Evolutionary conservation across 2,113 vertebrate species (phyloP).

Genomic region (Elgaria multicarinata): DNA sequence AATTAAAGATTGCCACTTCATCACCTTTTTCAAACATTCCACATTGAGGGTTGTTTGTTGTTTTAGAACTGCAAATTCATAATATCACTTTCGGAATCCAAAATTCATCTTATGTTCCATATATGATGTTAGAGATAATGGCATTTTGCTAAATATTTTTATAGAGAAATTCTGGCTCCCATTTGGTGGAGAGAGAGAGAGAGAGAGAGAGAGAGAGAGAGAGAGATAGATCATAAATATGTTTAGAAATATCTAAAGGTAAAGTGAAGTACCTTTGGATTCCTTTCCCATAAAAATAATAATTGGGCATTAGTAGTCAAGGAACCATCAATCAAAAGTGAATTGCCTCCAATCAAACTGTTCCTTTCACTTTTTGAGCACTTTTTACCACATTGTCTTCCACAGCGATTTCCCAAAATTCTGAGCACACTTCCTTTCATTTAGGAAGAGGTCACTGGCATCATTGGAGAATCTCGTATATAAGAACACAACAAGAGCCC

Average conservation of each 20-base stretch:
- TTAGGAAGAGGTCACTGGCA: not conserved
- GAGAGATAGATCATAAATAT: not conserved
- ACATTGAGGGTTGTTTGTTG: not conserved
- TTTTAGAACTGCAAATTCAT: not conserved
- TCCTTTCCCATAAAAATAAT: not conserved
- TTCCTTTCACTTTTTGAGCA: not conserved
- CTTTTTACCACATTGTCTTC: not conserved
- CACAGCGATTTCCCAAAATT: not conserved
- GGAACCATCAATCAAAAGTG: not conserved
- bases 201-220: not conserved
- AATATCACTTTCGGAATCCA: not conserved
- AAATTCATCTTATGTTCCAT: not conserved
- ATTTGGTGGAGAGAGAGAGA: not conserved
- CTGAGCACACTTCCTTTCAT: not conserved
- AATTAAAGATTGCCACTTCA: not conserved
- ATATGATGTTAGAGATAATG: not conserved
- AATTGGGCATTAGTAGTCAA: not conserved
- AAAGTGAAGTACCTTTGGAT: not conserved
- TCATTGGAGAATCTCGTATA: not conserved
- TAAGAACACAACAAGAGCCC: not conserved
- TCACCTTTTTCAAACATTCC: not conserved
- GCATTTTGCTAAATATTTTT: not conserved
- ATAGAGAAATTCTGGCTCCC: not conserved
- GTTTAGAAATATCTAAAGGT: not conserved
- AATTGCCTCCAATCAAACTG: not conserved